These are phyloP conservation scores for Torymus tubicola DNA, from an alignment of 2,888 invertebrate genomes.

Conservation along the genomic window DNA sequence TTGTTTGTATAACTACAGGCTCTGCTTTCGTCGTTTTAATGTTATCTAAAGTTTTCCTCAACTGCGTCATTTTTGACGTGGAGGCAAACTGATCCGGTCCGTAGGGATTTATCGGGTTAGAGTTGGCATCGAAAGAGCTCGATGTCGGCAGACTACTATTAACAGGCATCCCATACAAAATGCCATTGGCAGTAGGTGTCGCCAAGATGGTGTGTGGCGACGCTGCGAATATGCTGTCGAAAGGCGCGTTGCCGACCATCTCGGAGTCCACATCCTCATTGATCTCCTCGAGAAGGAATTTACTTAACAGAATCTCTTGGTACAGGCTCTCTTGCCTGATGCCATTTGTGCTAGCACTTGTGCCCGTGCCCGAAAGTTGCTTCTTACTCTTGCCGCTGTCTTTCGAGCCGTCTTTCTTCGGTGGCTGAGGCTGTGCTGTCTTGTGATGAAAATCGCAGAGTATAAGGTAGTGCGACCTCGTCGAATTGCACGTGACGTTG, in stretches of 20 bases:
- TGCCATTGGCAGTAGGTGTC: constrained; percentile 72
- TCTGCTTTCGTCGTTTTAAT: constrained; percentile 69
- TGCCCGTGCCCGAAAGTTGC: constrained; percentile 77
- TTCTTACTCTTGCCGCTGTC: constrained; percentile 75
- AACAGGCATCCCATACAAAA: constrained; percentile 66
- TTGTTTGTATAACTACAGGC: constrained; percentile 71
- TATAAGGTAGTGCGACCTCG: constrained; percentile 78
- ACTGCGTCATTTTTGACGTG: constrained; percentile 69
- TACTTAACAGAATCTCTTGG: constrained; percentile 73
- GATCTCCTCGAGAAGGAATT: constrained; percentile 74
- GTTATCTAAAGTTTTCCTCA: constrained; percentile 67
- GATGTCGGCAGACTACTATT: constrained; percentile 64
- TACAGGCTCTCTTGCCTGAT: constrained; percentile 73
- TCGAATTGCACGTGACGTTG: constrained; percentile 64
- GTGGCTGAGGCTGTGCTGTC: constrained; percentile 77
- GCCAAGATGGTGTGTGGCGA: constrained; percentile 63
- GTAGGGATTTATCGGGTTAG: constrained; percentile 68
- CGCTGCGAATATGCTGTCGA: constrained; percentile 67
- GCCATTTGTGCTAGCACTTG: constrained; percentile 77
- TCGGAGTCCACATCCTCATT: constrained; percentile 74
- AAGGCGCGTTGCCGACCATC: constrained; percentile 70
- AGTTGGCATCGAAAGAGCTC: constrained; percentile 70
- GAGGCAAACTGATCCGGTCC: constrained; percentile 70
- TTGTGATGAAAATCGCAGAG: constrained; percentile 85
- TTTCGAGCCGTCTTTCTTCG: constrained; percentile 74